These are phyloP conservation scores for Gallinago media DNA, from an alignment of 2,113 vertebrate species.

Conservation along the genomic window DNA sequence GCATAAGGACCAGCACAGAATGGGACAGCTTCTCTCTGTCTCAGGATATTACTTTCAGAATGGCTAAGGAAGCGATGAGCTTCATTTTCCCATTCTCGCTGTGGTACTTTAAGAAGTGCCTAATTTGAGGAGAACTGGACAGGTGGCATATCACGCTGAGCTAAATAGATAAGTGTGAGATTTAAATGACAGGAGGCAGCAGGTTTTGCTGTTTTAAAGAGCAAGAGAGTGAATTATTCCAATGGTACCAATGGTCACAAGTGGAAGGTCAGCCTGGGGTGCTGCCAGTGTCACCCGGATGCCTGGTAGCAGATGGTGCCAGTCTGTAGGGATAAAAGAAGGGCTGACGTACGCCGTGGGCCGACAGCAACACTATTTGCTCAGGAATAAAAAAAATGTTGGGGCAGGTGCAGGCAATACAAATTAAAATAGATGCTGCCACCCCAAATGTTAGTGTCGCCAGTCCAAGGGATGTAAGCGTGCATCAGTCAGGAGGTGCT, in stretches of 20 bases:
- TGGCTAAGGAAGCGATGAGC: background rate
- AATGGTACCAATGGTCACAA: background rate
- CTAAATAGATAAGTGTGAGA: slow-evolving; percentile 31
- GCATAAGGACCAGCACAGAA: background rate
- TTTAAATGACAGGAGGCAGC: slow-evolving; percentile 30
- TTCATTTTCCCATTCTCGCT: background rate
- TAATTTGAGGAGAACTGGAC: slow-evolving; percentile 1
- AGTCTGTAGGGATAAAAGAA: background rate
- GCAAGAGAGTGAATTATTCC: background rate
- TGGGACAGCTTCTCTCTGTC: slow-evolving; percentile 6
- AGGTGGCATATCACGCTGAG: slow-evolving; percentile 12
- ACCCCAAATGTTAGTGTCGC: fast-evolving
- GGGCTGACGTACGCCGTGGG: background rate
- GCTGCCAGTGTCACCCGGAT: background rate
- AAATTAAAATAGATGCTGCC: background rate
- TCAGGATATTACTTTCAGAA: background rate
- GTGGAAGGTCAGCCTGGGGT: slow-evolving; percentile 3
- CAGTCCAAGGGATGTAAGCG: background rate
- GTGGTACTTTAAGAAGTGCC: background rate
- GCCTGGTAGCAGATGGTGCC: slow-evolving; percentile 8
- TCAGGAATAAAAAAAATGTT: background rate
- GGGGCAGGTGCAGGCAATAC: background rate
- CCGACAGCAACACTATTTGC: background rate
- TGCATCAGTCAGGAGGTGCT: background rate
- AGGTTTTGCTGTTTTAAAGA: background rate